A percentile compares a stretch with the other conserved stretches of the same genome.
phyloP scores from a whole-genome alignment of 2,797 vertebrate genomes.

The Percopsis omiscomaycus region DNA sequence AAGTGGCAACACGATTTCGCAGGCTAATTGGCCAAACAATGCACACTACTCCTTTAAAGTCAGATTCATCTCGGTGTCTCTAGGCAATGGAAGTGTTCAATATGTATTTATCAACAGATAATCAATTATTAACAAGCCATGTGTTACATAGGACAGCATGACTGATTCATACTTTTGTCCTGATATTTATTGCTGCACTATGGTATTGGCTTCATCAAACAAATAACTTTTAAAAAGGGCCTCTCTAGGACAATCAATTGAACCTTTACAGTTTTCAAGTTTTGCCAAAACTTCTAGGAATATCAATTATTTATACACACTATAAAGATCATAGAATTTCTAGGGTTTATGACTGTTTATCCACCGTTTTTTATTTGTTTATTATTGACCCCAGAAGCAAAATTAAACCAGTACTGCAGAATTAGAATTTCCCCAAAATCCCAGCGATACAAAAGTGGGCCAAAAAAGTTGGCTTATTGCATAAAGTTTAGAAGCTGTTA shows the following conservation, averaged over 20 bases:
- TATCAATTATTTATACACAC: not conserved
- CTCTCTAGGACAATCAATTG: not conserved
- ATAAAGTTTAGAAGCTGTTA: no score
- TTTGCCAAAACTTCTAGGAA: not conserved
- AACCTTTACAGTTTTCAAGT: not conserved
- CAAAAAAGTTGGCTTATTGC: no score
- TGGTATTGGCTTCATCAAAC: not conserved
- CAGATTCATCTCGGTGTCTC: no score
- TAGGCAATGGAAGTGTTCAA: no score
- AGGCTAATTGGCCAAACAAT: no score
- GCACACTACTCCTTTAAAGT: no score
- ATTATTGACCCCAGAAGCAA: not conserved
- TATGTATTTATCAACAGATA: not conserved
- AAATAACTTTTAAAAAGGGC: not conserved
- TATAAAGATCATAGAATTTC: not conserved
- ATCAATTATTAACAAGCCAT: conserved; percentile 24
- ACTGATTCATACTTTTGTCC: not conserved
- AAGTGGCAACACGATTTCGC: no score
- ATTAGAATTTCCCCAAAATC: not conserved
- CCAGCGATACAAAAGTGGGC: no score
- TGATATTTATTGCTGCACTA: not conserved
- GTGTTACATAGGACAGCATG: not conserved
- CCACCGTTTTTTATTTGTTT: not conserved
- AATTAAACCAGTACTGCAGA: not conserved
- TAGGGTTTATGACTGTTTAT: not conserved